phyloP scores from a whole-genome alignment of 2,888 invertebrate species.

The Heliconius ismenius region DNA sequence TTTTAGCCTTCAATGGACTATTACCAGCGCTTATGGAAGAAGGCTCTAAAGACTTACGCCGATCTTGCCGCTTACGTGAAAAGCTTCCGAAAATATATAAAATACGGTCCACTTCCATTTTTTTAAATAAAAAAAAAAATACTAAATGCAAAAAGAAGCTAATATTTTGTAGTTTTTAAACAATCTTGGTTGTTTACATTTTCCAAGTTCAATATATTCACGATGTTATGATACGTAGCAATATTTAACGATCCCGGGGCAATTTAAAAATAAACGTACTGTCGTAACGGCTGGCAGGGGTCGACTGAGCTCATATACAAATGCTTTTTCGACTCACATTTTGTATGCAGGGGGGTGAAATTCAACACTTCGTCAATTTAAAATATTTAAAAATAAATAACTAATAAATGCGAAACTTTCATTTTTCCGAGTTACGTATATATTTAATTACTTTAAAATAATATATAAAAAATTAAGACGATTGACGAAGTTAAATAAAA shows the following conservation, averaged over 20 bases:
- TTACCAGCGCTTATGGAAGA: constrained; percentile 75
- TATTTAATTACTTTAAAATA: no score
- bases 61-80: constrained; percentile 80
- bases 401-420: not conserved
- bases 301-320: constrained; percentile 53
- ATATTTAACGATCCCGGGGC: constrained; percentile 18
- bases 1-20: constrained; percentile 65
- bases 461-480: no score
- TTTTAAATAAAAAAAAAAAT: constrained; percentile 39
- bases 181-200: constrained; percentile 21
- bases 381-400: not conserved
- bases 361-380: not conserved
- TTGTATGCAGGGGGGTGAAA: constrained; percentile 2
- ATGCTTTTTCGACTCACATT: constrained; percentile 10
- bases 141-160: no score
- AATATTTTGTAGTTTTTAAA: not conserved
- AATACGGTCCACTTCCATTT: constrained; percentile 84
- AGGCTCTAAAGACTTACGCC: constrained; percentile 75
- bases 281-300: constrained; percentile 48
- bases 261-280: constrained; percentile 62
- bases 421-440: no score
- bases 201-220: not conserved
- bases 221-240: constrained; percentile 12
- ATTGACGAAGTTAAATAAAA: no score
- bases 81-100: constrained; percentile 85